A percentile compares a stretch with the other conserved stretches of the same genome.
Evolutionary conservation across 1,140 invertebrate species (phyloP).

Genomic region (Thalassaphorura encarpata): DNA sequence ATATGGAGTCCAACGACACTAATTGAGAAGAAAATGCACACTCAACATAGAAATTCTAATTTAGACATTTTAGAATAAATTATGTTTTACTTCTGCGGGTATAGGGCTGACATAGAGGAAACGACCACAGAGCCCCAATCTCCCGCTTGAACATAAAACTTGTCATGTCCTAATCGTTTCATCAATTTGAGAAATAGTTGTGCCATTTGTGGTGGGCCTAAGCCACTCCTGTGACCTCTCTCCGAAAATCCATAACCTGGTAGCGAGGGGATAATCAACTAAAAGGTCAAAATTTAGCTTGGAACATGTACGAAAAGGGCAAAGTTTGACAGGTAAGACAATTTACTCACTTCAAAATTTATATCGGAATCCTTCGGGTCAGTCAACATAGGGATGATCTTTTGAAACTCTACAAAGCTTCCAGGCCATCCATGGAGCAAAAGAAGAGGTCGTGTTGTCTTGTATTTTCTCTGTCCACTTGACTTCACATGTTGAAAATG

Average conservation of each 20-base stretch:
- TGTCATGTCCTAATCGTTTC: constrained; percentile 59
- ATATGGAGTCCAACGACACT: constrained; percentile 38
- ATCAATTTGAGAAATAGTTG: constrained; percentile 61
- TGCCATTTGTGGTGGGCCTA: constrained; percentile 49
- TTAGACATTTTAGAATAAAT: constrained; percentile 41
- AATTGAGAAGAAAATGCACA: background rate
- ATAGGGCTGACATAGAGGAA: constrained; percentile 46
- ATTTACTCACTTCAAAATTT: constrained; percentile 43
- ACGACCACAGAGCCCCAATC: constrained; percentile 57
- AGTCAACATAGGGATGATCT: constrained; percentile 45
- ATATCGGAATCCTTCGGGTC: constrained; percentile 15
- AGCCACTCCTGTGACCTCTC: constrained; percentile 49
- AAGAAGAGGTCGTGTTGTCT: constrained; percentile 41
- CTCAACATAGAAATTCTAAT: constrained; percentile 42
- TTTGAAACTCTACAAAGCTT: background rate
- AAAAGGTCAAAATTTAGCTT: too few species aligned
- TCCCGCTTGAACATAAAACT: constrained; percentile 66
- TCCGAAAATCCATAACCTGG: constrained; percentile 80
- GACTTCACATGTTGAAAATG: constrained; percentile 35
- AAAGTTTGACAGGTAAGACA: too few species aligned
- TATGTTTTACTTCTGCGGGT: constrained; percentile 35
- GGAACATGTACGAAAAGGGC: too few species aligned
- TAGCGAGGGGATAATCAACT: constrained; percentile 61
- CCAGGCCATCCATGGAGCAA: constrained; percentile 83
- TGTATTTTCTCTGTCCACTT: constrained; percentile 20